Conservation (phyloP, 2,113 vertebrate genomes). For the Mormyrus iriodes region DNA sequence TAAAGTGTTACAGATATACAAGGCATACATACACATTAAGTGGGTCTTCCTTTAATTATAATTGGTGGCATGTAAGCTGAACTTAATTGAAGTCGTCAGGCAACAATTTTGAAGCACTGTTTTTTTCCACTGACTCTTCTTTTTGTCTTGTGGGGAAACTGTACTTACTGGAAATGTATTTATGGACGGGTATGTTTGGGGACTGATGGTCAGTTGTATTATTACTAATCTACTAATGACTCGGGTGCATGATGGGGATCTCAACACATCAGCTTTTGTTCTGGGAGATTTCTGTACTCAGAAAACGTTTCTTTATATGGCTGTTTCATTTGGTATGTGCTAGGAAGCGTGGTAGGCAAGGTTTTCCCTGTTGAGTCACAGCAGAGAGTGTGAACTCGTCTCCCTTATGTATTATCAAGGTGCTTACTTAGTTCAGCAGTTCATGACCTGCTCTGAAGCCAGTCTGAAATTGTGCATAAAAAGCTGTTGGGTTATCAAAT, state of each 20-base stretch:
- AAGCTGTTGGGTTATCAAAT: neutral
- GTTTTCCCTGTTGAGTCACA: neutral
- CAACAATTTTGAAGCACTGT: neutral
- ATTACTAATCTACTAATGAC: neutral
- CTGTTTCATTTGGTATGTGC: neutral
- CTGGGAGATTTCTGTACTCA: neutral
- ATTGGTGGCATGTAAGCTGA: neutral
- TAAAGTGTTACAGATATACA: neutral
- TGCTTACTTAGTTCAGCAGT: neutral
- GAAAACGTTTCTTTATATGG: neutral
- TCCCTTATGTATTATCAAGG: neutral
- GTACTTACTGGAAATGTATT: neutral
- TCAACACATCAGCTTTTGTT: neutral
- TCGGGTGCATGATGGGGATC: neutral
- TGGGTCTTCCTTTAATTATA: neutral
- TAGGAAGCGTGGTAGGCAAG: neutral
- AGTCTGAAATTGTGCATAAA: neutral
- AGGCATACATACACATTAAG: neutral
- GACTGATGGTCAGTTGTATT: neutral
- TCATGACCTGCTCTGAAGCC: neutral
- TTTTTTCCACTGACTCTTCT: neutral
- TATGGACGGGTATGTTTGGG: neutral
- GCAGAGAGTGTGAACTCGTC: neutral
- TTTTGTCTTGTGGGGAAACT: neutral
- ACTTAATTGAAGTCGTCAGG: neutral